Conservation (phyloP, 2,888 invertebrate genomes). For the Drosophila sordidula region DNA sequence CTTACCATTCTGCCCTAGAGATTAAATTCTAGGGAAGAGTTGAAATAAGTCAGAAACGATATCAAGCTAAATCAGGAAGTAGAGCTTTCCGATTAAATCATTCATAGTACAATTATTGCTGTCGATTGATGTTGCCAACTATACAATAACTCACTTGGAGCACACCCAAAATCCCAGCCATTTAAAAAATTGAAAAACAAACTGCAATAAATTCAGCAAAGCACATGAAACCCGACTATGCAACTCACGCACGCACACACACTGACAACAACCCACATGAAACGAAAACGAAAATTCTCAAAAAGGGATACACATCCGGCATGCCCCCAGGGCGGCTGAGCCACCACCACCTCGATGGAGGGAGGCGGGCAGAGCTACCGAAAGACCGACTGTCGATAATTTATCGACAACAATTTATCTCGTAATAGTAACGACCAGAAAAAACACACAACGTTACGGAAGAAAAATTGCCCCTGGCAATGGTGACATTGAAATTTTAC, state of each 20-base stretch:
- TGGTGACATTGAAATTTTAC: constrained; percentile 83
- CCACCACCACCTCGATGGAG: constrained; percentile 4
- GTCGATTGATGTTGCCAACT: constrained; percentile 53
- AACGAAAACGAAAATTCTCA: constrained; percentile 12
- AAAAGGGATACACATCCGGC: constrained; percentile 55
- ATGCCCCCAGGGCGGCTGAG: constrained; percentile 42
- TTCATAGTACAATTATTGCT: constrained; percentile 51
- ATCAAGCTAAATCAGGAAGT: neutral
- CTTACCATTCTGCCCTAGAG: too few species aligned
- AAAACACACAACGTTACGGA: constrained; percentile 19
- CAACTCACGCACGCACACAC: neutral
- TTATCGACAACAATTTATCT: constrained; percentile 83
- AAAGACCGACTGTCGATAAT: constrained; percentile 76
- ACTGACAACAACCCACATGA: constrained; percentile 31
- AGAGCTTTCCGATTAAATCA: constrained; percentile 9
- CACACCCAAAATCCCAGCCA: constrained; percentile 46
- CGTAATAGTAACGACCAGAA: constrained; percentile 69
- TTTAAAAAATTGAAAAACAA: constrained; percentile 78
- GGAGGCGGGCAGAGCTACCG: constrained; percentile 26
- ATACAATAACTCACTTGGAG: constrained; percentile 59
- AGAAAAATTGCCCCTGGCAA: constrained; percentile 56
- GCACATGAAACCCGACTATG: constrained; percentile 38
- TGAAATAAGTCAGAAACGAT: too few species aligned
- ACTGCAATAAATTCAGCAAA: constrained; percentile 75
- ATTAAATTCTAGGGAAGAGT: too few species aligned